Base-by-base conservation (phyloP, 2,888 invertebrate species). In the Graphium colonna region DNA sequence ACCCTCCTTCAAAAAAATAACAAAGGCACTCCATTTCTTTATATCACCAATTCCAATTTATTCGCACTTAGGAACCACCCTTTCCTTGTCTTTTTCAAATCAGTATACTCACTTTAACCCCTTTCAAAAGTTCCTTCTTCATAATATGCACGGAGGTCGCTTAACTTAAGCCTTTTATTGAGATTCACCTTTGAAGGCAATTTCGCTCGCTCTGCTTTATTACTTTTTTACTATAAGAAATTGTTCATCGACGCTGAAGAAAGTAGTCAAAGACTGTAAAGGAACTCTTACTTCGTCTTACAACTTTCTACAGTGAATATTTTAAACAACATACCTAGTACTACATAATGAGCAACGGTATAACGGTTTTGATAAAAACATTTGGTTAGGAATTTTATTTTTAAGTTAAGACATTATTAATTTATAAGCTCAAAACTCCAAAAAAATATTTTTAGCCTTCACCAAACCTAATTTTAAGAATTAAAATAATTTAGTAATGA, bases 81-180 rank as follows among this genome's bases (percentile, higher is more conserved):
- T 81, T 68, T 68, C 64, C 64, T 49, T 67, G 68, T 89, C 77
- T 79, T 70, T 36, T 72, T 70, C 71, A 75, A 79, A 79, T 79
- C 79, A 77, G 76, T 78, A 76, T 79, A 70, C 73, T 68, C 70
- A 68, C 73, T 78, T 71, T 73, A 77, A 81, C 82, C 86, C 82
- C 83, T 83, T 83, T 82, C 75, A 77, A 77, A 86, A 82, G 73
- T 84, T 79, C 66, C 60, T 51, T 62, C 66, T 69, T 76, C 72
- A 75, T 82, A 81, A 82, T 82, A 82, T 68, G 61, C 63, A 55
- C 50, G 60, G 58, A 50, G 58, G 57, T 60, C 60, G 59, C 59
- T 58, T 58, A 65, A 65, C 60, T 67, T 64, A 60, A 60, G 60
- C 60, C 57, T 58, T 60, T 60, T 59, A 64, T 65, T 65, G 64